These are phyloP conservation scores for Itoplectis maculator DNA, from an alignment of 2,888 invertebrate genomes.

Conservation along the genomic window DNA sequence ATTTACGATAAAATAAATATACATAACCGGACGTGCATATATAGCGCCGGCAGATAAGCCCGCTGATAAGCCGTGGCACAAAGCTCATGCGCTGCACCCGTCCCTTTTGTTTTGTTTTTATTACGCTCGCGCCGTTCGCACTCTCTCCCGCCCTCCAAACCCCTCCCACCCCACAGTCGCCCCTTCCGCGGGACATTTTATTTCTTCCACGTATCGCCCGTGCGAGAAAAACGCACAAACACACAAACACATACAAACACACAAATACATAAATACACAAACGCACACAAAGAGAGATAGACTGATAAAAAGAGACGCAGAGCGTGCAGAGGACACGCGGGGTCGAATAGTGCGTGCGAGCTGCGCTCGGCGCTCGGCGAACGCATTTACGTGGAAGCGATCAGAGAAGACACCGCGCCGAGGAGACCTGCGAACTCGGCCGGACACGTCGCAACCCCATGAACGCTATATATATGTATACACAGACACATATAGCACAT, in stretches of 20 bases:
- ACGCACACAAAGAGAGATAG: conserved; percentile 4
- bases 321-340: conserved; percentile 7
- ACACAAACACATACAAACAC: not conserved
- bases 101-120: conserved; percentile 9
- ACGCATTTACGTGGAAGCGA: conserved; percentile 72
- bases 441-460: conserved; percentile 35
- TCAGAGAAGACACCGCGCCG: conserved; percentile 63
- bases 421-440: conserved; percentile 44
- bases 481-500: not conserved
- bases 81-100: conserved; percentile 38
- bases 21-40: conserved; percentile 39
- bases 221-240: not conserved
- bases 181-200: conserved; percentile 39
- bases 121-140: conserved; percentile 21
- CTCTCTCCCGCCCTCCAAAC: too few relatives aligned
- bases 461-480: not conserved
- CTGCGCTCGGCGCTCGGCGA: conserved; percentile 57
- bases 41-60: conserved; percentile 33
- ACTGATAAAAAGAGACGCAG: too few relatives aligned
- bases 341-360: conserved; percentile 30
- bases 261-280: not conserved
- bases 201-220: conserved; percentile 62
- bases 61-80: conserved; percentile 39
- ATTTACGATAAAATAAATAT: conserved; percentile 46
- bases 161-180: too few relatives aligned